These are phyloP conservation scores for Acleris emargana DNA, from an alignment of 2,888 invertebrate genomes.

Conservation along the genomic window DNA sequence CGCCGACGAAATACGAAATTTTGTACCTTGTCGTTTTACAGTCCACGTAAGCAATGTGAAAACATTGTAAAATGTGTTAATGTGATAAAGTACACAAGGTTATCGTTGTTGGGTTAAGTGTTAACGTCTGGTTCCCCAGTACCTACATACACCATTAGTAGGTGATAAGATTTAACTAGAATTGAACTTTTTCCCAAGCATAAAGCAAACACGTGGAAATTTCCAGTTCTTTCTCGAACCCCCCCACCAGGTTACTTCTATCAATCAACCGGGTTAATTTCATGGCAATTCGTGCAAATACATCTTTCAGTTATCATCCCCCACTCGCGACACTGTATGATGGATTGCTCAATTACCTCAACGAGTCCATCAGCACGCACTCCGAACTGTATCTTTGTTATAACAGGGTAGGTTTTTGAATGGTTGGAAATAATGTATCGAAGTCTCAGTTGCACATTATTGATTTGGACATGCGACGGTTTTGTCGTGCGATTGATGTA, in stretches of 20 bases:
- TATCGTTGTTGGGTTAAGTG: too few relatives aligned
- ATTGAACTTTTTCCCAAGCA: too few relatives aligned
- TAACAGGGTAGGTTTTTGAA: conserved; percentile 34
- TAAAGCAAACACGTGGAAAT: background rate
- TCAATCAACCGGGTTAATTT: conserved; percentile 31
- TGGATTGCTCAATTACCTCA: conserved; percentile 52
- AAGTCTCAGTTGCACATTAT: conserved; percentile 42
- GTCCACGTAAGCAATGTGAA: too few relatives aligned
- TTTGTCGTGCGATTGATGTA: conserved; percentile 43
- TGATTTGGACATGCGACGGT: conserved; percentile 43
- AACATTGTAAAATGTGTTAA: too few relatives aligned
- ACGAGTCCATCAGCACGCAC: conserved; percentile 36
- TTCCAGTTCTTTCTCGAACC: background rate
- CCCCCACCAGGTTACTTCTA: background rate
- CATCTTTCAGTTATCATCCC: conserved; percentile 48
- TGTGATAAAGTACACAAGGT: too few relatives aligned
- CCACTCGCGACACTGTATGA: conserved; percentile 41
- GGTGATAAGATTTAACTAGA: too few relatives aligned
- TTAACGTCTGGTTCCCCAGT: too few relatives aligned
- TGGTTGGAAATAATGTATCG: conserved; percentile 32
- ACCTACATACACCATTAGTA: too few relatives aligned
- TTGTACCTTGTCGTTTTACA: too few relatives aligned
- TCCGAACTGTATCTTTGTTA: conserved; percentile 25
- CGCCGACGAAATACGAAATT: too few relatives aligned
- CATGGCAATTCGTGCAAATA: conserved; percentile 35